Evolutionary conservation across 2,113 vertebrate species (phyloP).

Genomic region (Pagrus major): DNA sequence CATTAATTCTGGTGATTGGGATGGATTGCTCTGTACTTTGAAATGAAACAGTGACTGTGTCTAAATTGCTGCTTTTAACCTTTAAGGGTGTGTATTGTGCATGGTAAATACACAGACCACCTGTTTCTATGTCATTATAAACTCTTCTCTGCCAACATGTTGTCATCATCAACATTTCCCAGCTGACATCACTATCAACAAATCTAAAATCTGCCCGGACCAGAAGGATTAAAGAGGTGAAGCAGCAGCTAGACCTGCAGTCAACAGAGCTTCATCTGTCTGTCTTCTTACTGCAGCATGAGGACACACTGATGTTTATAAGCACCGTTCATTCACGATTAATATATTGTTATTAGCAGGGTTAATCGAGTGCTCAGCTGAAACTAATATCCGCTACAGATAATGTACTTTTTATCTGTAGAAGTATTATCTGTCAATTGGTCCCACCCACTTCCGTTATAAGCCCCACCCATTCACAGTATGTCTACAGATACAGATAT

Average conservation of each 20-base stretch:
- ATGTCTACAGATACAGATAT: too few species aligned
- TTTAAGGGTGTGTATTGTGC: not conserved
- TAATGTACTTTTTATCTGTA: too few species aligned
- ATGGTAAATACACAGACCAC: not conserved
- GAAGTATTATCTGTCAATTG: too few species aligned
- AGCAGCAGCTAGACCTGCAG: not conserved
- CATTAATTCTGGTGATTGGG: too few species aligned
- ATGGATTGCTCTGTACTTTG: not conserved
- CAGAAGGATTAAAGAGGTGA: constrained; percentile 14
- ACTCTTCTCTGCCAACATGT: not conserved
- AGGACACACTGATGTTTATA: not conserved
- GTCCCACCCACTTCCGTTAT: too few species aligned
- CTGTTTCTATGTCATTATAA: not conserved
- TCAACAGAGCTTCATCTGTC: not conserved
- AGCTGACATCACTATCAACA: not conserved
- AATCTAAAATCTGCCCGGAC: constrained; percentile 13
- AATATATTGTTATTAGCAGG: not conserved
- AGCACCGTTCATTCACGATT: not conserved
- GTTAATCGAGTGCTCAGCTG: too few species aligned
- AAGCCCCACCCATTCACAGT: too few species aligned
- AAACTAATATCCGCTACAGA: too few species aligned
- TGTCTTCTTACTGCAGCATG: not conserved
- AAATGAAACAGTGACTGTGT: not conserved
- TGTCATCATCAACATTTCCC: constrained; percentile 1
- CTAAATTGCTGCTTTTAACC: not conserved